Conservation (phyloP, 35 echinoderm and acorn worm species). For the Stichopus chloronotus region DNA sequence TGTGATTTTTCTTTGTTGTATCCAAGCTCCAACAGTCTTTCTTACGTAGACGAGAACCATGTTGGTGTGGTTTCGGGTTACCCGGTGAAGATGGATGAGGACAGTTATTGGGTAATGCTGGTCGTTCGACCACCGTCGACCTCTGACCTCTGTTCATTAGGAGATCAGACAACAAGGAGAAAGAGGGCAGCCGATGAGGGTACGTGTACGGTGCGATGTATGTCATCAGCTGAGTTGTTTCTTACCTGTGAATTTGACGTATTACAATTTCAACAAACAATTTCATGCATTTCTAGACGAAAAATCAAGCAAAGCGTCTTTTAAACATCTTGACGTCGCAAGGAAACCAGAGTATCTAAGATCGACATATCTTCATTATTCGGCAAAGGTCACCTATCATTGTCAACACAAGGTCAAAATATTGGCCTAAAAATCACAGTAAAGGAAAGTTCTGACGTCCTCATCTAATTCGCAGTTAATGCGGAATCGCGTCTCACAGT, state of each 20-base stretch:
- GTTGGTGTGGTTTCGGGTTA: conserved; percentile 62
- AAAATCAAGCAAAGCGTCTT: no score
- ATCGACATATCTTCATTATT: no score
- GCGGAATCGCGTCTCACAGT: no score
- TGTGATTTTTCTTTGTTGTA: no score
- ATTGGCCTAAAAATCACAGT: no score
- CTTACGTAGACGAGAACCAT: conserved; percentile 73
- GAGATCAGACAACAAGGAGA: conserved; percentile 4
- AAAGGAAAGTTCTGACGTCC: no score
- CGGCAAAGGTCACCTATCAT: no score
- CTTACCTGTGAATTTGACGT: neutral
- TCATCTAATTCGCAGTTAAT: no score
- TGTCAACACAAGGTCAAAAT: no score
- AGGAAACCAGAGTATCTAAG: no score
- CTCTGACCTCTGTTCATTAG: conserved; percentile 66
- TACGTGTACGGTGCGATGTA: neutral
- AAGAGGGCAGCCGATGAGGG: conserved; percentile 27
- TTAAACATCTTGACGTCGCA: no score
- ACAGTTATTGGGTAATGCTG: conserved; percentile 75
- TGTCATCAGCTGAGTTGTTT: neutral
- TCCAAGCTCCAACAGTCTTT: neutral
- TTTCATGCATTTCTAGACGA: no score
- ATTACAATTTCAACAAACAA: neutral
- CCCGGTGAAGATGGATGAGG: neutral
- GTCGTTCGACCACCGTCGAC: conserved; percentile 64